Percentiles rank a stretch among this genome's conserved stretches.
These are phyloP conservation scores for Anguilla rostrata DNA, from an alignment of 2,113 vertebrate species.

Conservation along the genomic window DNA sequence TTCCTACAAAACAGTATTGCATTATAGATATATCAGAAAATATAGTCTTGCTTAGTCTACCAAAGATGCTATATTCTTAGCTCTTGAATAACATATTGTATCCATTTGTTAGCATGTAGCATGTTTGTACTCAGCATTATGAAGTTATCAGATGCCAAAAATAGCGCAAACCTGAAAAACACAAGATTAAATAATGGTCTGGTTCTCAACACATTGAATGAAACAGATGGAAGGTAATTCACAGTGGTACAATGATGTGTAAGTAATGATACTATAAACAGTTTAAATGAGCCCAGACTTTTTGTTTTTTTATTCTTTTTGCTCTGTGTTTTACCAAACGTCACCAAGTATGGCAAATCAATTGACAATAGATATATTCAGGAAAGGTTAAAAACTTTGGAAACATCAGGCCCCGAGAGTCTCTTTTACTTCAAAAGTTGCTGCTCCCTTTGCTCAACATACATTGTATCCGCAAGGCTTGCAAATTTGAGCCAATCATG, in stretches of 20 bases:
- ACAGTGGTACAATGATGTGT: not conserved
- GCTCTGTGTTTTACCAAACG: not conserved
- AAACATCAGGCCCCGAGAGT: not conserved
- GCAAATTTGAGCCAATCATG: slow-evolving; percentile 8
- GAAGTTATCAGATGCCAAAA: too few relatives aligned
- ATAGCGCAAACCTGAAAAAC: too few relatives aligned
- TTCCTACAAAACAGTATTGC: too few relatives aligned
- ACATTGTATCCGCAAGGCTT: slow-evolving; percentile 17
- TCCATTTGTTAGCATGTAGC: too few relatives aligned
- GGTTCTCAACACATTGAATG: not conserved
- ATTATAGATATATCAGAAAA: too few relatives aligned
- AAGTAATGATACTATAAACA: too few relatives aligned
- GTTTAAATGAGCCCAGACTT: too few relatives aligned
- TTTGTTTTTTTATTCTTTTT: not conserved
- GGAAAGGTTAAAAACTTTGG: not conserved
- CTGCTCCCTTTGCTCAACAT: not conserved
- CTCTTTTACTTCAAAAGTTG: not conserved
- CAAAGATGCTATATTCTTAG: too few relatives aligned
- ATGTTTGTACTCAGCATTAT: too few relatives aligned
- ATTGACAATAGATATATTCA: not conserved
- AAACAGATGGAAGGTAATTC: not conserved
- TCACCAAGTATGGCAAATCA: not conserved
- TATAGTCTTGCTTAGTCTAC: too few relatives aligned
- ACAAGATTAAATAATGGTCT: too few relatives aligned
- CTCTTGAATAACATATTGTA: too few relatives aligned